Percentiles rank a stretch among this genome's conserved stretches.
phyloP scores from a whole-genome alignment of 2,888 invertebrate species.

The Cybosia mesomella region DNA sequence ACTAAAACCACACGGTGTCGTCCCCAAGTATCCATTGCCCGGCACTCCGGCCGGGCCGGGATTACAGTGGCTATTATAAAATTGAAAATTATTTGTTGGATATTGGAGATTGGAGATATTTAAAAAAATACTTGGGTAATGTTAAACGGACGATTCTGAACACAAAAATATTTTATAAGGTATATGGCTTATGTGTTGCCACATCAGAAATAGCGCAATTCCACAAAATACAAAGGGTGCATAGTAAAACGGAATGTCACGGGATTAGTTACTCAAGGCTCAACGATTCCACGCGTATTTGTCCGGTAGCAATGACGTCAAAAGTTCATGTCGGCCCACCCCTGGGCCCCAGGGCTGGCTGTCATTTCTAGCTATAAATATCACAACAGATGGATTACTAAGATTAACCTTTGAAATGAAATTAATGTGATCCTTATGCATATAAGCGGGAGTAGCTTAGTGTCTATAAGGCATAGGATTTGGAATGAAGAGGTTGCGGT shows the following conservation, averaged over 20 bases:
- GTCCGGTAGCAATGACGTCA: conserved; percentile 42
- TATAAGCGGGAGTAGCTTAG: neutral
- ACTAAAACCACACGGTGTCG: too few species aligned
- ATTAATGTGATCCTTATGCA: neutral
- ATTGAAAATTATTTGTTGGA: too few species aligned
- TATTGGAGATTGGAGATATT: too few species aligned
- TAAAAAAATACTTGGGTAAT: too few species aligned
- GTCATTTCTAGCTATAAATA: conserved; percentile 3
- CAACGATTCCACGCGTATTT: conserved; percentile 46
- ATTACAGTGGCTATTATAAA: too few species aligned
- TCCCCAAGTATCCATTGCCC: too few species aligned
- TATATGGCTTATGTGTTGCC: neutral
- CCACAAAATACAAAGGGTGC: conserved; percentile 48
- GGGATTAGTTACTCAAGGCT: conserved; percentile 49
- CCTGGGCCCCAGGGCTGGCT: conserved; percentile 22
- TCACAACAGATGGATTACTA: neutral
- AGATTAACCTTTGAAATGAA: conserved; percentile 8
- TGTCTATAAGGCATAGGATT: neutral
- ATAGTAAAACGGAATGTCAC: conserved; percentile 45
- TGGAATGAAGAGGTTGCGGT: neutral
- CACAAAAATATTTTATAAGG: too few species aligned
- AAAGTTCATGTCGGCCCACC: conserved; percentile 40
- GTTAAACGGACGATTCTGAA: too few species aligned
- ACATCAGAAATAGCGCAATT: conserved; percentile 39
- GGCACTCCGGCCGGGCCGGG: too few species aligned